These are phyloP conservation scores for Drosophila falleni DNA, from an alignment of 2,888 invertebrate species.

Conservation along the genomic window DNA sequence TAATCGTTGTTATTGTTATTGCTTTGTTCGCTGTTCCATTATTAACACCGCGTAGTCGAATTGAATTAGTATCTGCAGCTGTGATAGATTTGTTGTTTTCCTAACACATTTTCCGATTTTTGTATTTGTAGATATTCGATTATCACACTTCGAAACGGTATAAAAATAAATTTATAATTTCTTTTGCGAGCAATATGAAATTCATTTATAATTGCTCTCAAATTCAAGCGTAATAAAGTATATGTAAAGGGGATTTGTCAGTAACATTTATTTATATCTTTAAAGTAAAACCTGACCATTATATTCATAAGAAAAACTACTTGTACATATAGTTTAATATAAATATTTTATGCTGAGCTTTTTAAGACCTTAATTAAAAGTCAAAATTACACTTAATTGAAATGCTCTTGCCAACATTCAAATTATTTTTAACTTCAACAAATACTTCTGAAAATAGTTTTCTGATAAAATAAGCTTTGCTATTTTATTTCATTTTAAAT, in stretches of 20 bases:
- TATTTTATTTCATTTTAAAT: background rate
- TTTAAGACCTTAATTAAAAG: background rate
- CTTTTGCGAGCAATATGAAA: no score
- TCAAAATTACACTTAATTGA: no score
- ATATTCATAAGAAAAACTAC: no score
- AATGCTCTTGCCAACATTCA: background rate
- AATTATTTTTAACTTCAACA: no score
- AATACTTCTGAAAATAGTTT: constrained; percentile 1
- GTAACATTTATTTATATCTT: no score
- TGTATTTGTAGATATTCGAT: background rate
- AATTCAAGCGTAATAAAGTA: constrained; percentile 6
- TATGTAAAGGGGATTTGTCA: no score
- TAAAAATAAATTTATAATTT: no score
- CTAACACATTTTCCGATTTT: background rate
- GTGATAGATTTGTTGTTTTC: background rate
- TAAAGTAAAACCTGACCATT: no score
- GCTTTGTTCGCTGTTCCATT: constrained; percentile 32
- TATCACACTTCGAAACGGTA: constrained; percentile 37
- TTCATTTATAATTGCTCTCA: constrained; percentile 56
- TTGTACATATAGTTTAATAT: no score
- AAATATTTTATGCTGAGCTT: background rate
- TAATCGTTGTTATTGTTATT: constrained; percentile 49
- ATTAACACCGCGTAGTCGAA: constrained; percentile 28
- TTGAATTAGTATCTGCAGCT: constrained; percentile 20
- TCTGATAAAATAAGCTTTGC: background rate